These are phyloP conservation scores for Dryoscopus gambensis DNA, from an alignment of 2,113 vertebrate species.

Conservation along the genomic window DNA sequence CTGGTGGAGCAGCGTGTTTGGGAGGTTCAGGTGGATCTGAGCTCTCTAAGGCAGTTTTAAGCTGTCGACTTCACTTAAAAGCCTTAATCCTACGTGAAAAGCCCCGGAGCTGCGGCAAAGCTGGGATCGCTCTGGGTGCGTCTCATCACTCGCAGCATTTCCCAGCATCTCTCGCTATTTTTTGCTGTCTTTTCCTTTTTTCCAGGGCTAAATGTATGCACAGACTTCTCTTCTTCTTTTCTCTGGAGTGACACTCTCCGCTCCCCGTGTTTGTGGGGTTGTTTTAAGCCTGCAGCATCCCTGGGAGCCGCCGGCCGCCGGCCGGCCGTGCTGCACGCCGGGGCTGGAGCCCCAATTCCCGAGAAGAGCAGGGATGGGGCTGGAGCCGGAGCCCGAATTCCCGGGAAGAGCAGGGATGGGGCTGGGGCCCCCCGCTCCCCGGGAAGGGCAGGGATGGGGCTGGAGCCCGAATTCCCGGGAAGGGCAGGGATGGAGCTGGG, in stretches of 20 bases:
- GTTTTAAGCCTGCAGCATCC: background rate
- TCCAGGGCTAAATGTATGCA: background rate
- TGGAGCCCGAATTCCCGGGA: too few species aligned
- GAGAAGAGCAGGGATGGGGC: background rate
- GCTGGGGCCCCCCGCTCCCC: accelerated
- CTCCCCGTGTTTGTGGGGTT: background rate
- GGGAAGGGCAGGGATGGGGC: background rate
- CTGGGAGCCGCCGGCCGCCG: constrained; percentile 36
- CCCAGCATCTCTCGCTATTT: background rate
- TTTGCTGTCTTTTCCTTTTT: background rate
- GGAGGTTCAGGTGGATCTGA: background rate
- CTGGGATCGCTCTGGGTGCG: background rate
- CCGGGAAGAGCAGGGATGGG: background rate
- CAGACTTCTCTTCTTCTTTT: background rate
- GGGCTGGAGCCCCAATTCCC: background rate
- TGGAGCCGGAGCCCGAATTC: too few species aligned
- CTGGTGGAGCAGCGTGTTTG: background rate
- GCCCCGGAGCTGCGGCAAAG: background rate
- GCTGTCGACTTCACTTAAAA: background rate
- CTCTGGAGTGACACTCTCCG: accelerated
- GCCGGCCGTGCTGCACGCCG: background rate
- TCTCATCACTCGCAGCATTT: background rate
- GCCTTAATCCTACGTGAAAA: background rate
- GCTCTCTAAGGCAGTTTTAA: background rate
- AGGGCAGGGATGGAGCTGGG: background rate